Evolutionary conservation across 2,888 invertebrate genomes (phyloP).

Genomic region (Agrilus mali): DNA sequence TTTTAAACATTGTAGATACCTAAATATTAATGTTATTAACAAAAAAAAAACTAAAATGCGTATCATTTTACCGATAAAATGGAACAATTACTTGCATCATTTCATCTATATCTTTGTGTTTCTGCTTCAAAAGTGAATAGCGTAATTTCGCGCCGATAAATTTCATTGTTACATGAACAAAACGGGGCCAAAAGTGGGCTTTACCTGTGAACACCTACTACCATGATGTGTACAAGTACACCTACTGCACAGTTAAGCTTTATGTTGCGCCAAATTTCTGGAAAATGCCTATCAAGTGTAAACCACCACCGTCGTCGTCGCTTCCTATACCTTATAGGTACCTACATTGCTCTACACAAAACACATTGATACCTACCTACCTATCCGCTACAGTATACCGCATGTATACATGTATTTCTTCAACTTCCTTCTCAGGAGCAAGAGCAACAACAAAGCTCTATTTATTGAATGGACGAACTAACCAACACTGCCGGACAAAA

Average conservation of each 20-base stretch:
- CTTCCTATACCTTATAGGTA: no score
- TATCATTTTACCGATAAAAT: no score
- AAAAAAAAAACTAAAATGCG: no score
- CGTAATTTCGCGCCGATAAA: no score
- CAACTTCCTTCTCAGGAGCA: constrained; percentile 28
- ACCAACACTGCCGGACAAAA: constrained; percentile 31
- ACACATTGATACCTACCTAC: neutral
- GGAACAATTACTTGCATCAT: no score
- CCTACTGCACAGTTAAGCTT: no score
- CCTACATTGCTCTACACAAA: constrained; percentile 9
- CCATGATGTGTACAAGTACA: constrained; percentile 5
- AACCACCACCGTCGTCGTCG: constrained; percentile 17
- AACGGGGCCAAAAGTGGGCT: constrained; percentile 8
- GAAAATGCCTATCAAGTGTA: constrained; percentile 26
- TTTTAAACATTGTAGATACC: no score
- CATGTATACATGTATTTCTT: constrained; percentile 20
- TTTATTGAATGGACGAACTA: constrained; percentile 24
- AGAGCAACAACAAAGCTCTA: constrained; percentile 21
- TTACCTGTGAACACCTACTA: constrained; percentile 26
- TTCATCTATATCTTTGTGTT: no score
- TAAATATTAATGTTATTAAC: no score
- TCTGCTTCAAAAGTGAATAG: no score
- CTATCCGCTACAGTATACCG: constrained; percentile 3
- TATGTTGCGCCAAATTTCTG: constrained; percentile 22
- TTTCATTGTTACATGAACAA: no score